These are phyloP conservation scores for Acrocyrtus sp. DNA, from an alignment of 2,888 invertebrate species.

Conservation along the genomic window DNA sequence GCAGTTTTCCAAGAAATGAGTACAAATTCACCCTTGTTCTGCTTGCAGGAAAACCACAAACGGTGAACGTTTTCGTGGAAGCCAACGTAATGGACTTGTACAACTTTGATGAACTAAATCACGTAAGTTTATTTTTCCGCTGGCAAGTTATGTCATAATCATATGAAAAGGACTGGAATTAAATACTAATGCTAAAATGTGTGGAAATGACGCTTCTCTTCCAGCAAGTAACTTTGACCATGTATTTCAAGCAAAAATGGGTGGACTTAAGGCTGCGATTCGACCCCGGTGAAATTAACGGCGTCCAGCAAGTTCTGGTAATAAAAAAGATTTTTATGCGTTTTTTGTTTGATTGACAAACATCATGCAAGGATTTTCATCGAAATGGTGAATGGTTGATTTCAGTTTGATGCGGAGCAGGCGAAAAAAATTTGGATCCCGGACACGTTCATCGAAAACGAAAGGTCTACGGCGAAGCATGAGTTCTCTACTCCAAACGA, in stretches of 20 bases:
- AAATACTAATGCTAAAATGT: background rate
- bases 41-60: too few species aligned
- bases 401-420: constrained; percentile 49
- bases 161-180: background rate
- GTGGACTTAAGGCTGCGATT: constrained; percentile 40
- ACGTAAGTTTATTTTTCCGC: constrained; percentile 33
- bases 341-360: too few species aligned
- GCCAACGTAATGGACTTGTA: constrained; percentile 49
- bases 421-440: constrained; percentile 52
- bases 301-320: constrained; percentile 6
- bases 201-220: constrained; percentile 7
- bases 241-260: constrained; percentile 55
- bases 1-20: too few species aligned
- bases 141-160: background rate
- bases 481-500: constrained; percentile 36
- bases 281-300: constrained; percentile 25
- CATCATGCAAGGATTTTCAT: too few species aligned
- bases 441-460: constrained; percentile 53
- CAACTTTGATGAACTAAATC: constrained; percentile 54
- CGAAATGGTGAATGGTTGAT: too few species aligned
- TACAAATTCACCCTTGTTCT: background rate
- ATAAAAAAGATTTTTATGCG: constrained; percentile 22
- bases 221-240: constrained; percentile 53
- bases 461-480: constrained; percentile 34
- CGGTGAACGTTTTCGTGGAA: constrained; percentile 32